phyloP scores from a whole-genome alignment of 2,113 vertebrate genomes.

The Ictidomys tridecemlineatus region DNA sequence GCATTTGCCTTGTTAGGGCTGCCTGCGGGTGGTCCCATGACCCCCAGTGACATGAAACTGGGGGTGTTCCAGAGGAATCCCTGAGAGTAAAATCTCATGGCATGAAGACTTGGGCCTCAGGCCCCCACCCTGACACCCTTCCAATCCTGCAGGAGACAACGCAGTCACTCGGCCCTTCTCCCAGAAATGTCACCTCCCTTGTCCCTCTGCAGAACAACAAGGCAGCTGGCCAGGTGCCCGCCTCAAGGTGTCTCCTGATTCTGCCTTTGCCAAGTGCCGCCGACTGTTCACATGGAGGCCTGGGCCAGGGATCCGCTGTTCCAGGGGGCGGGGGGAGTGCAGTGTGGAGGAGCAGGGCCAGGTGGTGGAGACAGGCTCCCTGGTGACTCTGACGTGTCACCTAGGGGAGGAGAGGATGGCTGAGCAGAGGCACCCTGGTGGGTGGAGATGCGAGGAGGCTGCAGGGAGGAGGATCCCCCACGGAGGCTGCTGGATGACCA shows the following conservation, averaged over 20 bases:
- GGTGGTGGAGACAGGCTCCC: no score
- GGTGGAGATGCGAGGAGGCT: background rate
- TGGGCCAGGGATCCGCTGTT: background rate
- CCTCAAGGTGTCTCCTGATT: background rate
- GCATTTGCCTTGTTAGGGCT: rapidly evolving
- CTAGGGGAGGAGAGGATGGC: background rate
- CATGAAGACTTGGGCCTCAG: rapidly evolving
- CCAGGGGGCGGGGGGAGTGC: rapidly evolving
- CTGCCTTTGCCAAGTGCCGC: background rate
- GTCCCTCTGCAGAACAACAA: background rate
- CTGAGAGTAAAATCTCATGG: rapidly evolving
- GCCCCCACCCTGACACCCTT: no score
- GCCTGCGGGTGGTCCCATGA: rapidly evolving
- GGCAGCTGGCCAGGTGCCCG: background rate
- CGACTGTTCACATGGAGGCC: background rate
- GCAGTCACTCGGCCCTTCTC: background rate
- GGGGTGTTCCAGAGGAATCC: background rate
- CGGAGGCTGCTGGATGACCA: background rate
- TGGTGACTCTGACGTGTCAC: no score
- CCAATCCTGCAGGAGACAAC: background rate
- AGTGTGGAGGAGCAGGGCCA: background rate
- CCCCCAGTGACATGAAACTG: background rate
- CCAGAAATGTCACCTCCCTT: background rate
- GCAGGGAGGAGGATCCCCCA: background rate
- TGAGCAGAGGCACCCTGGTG: no score